Percentiles rank a stretch among this genome's conserved stretches.
Evolutionary conservation across 35 echinoderm and acorn worm species (phyloP).

Genomic region (Apostichopus japonicus): DNA sequence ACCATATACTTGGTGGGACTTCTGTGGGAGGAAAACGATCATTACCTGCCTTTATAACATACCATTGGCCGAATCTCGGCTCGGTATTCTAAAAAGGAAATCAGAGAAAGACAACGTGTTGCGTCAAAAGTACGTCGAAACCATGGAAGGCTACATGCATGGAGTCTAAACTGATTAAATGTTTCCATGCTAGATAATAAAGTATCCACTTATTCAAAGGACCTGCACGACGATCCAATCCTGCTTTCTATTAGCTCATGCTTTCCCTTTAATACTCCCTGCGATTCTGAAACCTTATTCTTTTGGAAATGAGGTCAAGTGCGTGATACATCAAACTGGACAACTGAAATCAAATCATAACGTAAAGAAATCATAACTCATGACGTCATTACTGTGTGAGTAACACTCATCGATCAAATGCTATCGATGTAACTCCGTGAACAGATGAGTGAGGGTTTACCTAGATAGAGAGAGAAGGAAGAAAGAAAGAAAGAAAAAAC

Average conservation of each 20-base stretch:
- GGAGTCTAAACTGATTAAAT: conserved; percentile 21
- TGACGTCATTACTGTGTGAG: background rate
- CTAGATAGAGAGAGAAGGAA: too few relatives aligned
- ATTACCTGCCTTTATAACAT: background rate
- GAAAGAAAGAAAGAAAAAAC: too few relatives aligned
- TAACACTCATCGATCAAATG: background rate
- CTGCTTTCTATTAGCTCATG: too few relatives aligned
- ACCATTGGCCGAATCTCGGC: conserved; percentile 21
- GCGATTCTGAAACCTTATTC: background rate
- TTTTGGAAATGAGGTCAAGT: conserved; percentile 1
- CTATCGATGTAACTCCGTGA: background rate
- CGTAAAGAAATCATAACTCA: background rate
- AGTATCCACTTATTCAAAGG: too few relatives aligned
- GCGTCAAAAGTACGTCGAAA: conserved; percentile 32
- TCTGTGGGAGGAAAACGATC: conserved; percentile 37
- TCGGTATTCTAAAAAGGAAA: background rate
- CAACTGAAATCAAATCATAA: conserved; percentile 6
- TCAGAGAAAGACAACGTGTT: conserved; percentile 31
- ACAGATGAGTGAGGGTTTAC: too few relatives aligned
- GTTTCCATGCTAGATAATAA: too few relatives aligned
- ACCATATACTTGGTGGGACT: too few relatives aligned
- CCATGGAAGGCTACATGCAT: conserved; percentile 39
- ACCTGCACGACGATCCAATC: too few relatives aligned
- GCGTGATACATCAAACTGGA: conserved; percentile 9
- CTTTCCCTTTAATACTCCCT: background rate